Conservation (phyloP, 2,888 invertebrate species). For the Lamproptera curius region DNA sequence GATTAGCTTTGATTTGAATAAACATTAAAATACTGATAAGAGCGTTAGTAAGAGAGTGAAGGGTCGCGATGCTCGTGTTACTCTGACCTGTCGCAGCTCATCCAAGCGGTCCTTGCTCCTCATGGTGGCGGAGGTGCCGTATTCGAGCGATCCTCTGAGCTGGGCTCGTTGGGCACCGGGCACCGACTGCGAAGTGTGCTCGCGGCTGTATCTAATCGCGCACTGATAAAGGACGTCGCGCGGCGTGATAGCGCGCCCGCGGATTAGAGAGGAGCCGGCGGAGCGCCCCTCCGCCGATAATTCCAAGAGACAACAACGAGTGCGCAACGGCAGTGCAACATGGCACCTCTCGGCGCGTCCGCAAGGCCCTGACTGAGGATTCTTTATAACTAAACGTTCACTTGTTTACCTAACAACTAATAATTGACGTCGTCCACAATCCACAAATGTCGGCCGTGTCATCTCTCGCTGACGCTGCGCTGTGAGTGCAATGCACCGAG, state of each 20-base stretch:
- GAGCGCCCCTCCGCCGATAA: slow-evolving; percentile 1
- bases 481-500: neutral
- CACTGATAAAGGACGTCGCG: slow-evolving; percentile 42
- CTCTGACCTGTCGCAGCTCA: slow-evolving; percentile 60
- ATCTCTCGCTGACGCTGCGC: neutral
- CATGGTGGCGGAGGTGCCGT: slow-evolving; percentile 64
- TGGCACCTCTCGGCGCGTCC: neutral
- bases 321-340: neutral
- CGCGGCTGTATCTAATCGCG: slow-evolving; percentile 61
- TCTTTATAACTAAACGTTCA: neutral
- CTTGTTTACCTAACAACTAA: neutral
- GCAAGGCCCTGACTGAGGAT: neutral
- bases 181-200: slow-evolving; percentile 44
- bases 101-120: slow-evolving; percentile 63
- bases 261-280: neutral
- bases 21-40: neutral
- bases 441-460: neutral
- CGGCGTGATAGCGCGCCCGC: slow-evolving; percentile 34
- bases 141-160: slow-evolving; percentile 75
- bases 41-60: neutral
- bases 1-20: too few relatives aligned
- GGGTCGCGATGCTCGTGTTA: neutral
- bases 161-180: slow-evolving; percentile 12
- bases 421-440: neutral
- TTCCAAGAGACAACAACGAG: neutral